Conservation (phyloP, 2,113 vertebrate species). For the Poeciliopsis prolifica region DNA sequence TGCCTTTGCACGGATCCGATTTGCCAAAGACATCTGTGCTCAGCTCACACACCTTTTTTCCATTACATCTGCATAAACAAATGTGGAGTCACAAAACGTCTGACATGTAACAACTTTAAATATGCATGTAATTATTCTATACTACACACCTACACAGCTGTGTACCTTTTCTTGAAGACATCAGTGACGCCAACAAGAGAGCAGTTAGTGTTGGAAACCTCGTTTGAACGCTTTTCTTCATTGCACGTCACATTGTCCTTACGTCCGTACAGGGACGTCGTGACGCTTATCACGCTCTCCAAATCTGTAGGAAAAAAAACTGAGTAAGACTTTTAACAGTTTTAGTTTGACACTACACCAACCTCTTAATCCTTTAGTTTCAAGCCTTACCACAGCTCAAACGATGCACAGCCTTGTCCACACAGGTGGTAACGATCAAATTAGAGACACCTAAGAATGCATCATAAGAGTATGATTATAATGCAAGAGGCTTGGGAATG, state of each 20-base stretch:
- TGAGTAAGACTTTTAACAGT: no score
- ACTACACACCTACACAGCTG: neutral
- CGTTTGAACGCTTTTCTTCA: neutral
- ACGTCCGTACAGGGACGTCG: slow-evolving; percentile 30
- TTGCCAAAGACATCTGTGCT: accelerated
- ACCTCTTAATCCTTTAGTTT: neutral
- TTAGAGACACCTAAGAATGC: neutral
- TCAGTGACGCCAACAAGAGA: accelerated
- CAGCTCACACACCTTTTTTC: slow-evolving; percentile 35
- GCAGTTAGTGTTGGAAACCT: slow-evolving; percentile 5
- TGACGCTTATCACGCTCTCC: slow-evolving; percentile 39
- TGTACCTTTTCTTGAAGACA: slow-evolving; percentile 28
- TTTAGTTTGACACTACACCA: neutral
- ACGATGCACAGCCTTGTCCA: neutral
- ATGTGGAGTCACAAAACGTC: neutral
- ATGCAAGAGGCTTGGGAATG: neutral
- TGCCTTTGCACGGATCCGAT: slow-evolving; percentile 19
- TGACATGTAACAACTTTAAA: neutral
- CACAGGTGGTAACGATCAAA: slow-evolving; percentile 27
- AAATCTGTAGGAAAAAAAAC: neutral
- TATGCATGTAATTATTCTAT: neutral
- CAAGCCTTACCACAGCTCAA: slow-evolving; percentile 39
- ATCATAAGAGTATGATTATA: neutral
- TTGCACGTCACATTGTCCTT: slow-evolving; percentile 21
- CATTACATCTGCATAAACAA: slow-evolving; percentile 44